Conservation (phyloP, 2,888 invertebrate species). For the Cryptosula pallasiana region DNA sequence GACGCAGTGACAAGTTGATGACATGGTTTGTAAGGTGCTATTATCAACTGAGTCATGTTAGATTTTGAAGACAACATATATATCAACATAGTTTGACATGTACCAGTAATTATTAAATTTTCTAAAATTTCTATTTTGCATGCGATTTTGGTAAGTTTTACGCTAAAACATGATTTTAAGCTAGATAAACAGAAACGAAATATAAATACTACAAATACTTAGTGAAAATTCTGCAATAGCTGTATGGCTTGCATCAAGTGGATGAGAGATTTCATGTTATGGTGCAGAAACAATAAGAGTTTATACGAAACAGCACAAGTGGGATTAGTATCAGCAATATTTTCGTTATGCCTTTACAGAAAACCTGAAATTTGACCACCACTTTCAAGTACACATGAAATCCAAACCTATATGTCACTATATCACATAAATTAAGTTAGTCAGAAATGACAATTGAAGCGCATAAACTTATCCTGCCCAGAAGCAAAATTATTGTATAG, state of each 20-base stretch:
- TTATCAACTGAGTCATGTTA: not conserved
- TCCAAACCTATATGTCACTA: constrained; percentile 9
- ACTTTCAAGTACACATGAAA: constrained; percentile 1
- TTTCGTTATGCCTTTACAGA: not conserved
- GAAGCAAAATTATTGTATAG: constrained; percentile 4
- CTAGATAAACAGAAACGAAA: not conserved
- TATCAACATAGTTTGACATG: not conserved
- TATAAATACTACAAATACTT: not conserved
- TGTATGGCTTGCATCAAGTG: constrained; percentile 3
- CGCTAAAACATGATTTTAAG: too few species aligned
- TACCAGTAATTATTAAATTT: not conserved
- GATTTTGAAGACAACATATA: not conserved
- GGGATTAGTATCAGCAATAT: constrained; percentile 19
- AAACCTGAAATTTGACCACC: constrained; percentile 12
- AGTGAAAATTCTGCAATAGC: constrained; percentile 15
- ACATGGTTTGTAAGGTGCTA: not conserved
- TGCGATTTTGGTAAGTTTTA: too few species aligned
- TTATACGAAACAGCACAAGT: constrained; percentile 5
- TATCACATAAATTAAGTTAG: constrained; percentile 15
- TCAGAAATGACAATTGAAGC: not conserved
- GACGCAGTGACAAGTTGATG: not conserved
- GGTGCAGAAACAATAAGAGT: not conserved
- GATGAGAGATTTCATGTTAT: not conserved
- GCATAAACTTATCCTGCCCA: not conserved
- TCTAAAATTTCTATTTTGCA: not conserved